Evolutionary conservation across 2,888 invertebrate species (phyloP).

Genomic region (Melanophora roralis): DNA sequence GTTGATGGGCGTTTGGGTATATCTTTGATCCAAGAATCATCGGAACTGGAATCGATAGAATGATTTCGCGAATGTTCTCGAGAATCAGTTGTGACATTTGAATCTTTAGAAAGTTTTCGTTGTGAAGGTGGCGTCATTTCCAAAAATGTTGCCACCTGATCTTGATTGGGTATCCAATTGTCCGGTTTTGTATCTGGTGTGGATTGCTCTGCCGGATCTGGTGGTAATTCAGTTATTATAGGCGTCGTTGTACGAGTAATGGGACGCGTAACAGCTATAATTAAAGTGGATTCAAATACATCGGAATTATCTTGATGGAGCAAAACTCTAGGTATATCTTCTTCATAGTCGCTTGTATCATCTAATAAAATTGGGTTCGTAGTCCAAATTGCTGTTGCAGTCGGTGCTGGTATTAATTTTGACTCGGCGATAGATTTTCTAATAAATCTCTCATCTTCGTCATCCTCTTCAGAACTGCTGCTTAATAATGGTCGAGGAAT

Average conservation of each 20-base stretch:
- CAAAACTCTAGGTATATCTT: constrained; percentile 71
- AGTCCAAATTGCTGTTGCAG: constrained; percentile 68
- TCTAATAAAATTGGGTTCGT: constrained; percentile 69
- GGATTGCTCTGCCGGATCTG: constrained; percentile 37
- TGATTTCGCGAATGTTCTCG: constrained; percentile 64
- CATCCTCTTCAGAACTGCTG: constrained; percentile 59
- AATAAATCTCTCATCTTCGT: constrained; percentile 34
- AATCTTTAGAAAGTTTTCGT: constrained; percentile 57
- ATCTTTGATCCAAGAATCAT: constrained; percentile 69
- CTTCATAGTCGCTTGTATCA: constrained; percentile 65
- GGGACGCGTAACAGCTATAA: constrained; percentile 72
- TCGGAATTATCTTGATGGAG: constrained; percentile 74
- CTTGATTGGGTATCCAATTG: constrained; percentile 70
- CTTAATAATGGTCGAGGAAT: constrained; percentile 37
- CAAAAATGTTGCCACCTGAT: constrained; percentile 66
- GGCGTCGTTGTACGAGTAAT: constrained; percentile 51
- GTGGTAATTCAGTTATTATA: constrained; percentile 62
- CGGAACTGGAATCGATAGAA: constrained; percentile 69
- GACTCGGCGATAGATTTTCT: constrained; percentile 45
- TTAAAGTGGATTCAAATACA: constrained; percentile 72
- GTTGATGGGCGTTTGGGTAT: constrained; percentile 49
- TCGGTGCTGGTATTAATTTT: constrained; percentile 39
- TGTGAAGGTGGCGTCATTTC: constrained; percentile 64
- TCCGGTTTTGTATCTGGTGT: constrained; percentile 41
- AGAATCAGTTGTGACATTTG: constrained; percentile 41